Evolutionary conservation across 2,797 vertebrate genomes (phyloP).

Genomic region (Antrozous pallidus): DNA sequence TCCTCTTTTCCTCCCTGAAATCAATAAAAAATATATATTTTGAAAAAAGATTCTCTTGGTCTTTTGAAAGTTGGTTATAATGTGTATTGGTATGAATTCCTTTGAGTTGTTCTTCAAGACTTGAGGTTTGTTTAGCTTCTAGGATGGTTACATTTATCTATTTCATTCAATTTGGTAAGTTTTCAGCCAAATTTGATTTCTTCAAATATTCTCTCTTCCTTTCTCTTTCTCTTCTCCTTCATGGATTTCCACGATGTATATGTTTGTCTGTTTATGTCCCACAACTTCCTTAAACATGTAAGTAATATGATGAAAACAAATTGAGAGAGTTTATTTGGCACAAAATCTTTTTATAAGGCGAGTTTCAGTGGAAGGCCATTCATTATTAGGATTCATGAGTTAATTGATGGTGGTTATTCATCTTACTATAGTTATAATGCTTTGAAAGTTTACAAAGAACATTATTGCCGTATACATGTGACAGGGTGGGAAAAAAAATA

Average conservation of each 20-base stretch:
- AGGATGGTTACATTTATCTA: no score
- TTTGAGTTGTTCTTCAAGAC: no score
- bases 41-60: no score
- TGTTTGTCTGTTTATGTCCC: not conserved
- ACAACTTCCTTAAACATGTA: not conserved
- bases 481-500: not conserved
- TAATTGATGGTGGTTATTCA: not conserved
- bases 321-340: not conserved
- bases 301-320: not conserved
- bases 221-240: not conserved
- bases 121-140: no score
- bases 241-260: not conserved
- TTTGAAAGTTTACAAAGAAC: slow-evolving; percentile 18
- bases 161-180: no score
- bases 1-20: no score
- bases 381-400: not conserved
- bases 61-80: no score
- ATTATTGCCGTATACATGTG: not conserved
- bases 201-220: not conserved
- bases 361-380: not conserved
- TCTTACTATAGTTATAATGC: not conserved
- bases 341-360: not conserved
- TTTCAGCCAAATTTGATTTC: not conserved
- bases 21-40: no score
- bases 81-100: no score